Conservation (phyloP, 2,888 invertebrate genomes). For the Amblyjoppa fuscipennis region DNA sequence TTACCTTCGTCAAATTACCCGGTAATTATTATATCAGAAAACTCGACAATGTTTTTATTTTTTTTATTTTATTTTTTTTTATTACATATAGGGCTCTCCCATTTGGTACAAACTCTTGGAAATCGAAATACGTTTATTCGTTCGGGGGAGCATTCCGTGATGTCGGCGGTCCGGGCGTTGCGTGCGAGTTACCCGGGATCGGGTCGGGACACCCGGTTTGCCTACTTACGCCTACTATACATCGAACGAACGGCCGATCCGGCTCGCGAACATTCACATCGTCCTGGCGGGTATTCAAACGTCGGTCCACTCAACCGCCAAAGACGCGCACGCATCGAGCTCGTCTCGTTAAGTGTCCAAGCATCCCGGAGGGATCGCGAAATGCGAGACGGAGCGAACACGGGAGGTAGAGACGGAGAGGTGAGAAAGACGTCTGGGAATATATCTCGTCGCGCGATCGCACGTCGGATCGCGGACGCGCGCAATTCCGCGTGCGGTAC, state of each 20-base stretch:
- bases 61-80: too few species aligned
- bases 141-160: too few species aligned
- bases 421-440: conserved; percentile 35
- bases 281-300: background rate
- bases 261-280: conserved; percentile 73
- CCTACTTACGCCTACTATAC: conserved; percentile 82
- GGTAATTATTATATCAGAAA: background rate
- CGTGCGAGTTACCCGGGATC: conserved; percentile 8
- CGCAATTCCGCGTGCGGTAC: conserved; percentile 38
- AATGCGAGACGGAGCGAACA: conserved; percentile 26
- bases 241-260: conserved; percentile 76
- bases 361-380: conserved; percentile 14
- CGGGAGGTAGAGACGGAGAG: conserved; percentile 19
- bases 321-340: conserved; percentile 16
- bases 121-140: too few species aligned
- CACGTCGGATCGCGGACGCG: conserved; percentile 27
- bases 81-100: too few species aligned
- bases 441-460: conserved; percentile 39
- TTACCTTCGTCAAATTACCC: background rate
- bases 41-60: background rate
- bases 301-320: conserved; percentile 7
- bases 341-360: background rate
- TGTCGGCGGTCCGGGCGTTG: too few species aligned
- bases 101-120: too few species aligned
- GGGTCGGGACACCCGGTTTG: conserved; percentile 80